These are phyloP conservation scores for Cherax destructor DNA, from an alignment of 1,140 invertebrate species.

Conservation along the genomic window DNA sequence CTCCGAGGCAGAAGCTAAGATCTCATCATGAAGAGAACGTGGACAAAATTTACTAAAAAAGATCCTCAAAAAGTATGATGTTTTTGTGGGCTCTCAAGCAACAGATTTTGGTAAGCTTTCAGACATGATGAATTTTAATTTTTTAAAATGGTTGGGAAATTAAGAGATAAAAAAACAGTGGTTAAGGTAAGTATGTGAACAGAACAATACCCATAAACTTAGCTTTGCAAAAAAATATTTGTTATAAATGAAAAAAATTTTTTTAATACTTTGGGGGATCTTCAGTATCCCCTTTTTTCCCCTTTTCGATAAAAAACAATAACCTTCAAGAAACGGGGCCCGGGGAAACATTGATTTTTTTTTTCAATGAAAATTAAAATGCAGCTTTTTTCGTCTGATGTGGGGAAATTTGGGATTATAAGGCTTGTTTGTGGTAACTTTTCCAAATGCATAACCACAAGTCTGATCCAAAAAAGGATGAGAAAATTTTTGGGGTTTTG, in stretches of 20 bases:
- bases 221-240: not conserved
- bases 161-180: not conserved
- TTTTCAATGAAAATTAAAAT: too few species aligned
- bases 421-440: not conserved
- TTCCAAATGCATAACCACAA: not conserved
- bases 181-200: not conserved
- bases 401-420: not conserved
- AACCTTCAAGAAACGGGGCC: too few species aligned
- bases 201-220: not conserved
- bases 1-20: conserved; percentile 94
- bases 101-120: conserved; percentile 97
- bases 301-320: not conserved
- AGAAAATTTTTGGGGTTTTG: too few species aligned
- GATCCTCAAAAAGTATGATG: conserved; percentile 95
- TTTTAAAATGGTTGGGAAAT: not conserved
- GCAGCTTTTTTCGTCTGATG: too few species aligned
- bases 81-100: conserved; percentile 98
- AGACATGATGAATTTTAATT: conserved; percentile 94
- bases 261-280: not conserved
- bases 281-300: not conserved
- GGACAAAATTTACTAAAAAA: conserved; percentile 96
- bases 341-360: too few species aligned
- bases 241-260: not conserved
- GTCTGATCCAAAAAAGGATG: not conserved
- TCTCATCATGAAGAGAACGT: conserved; percentile 93